Conservation (phyloP, 2,113 vertebrate species). For the Rynchops niger region DNA sequence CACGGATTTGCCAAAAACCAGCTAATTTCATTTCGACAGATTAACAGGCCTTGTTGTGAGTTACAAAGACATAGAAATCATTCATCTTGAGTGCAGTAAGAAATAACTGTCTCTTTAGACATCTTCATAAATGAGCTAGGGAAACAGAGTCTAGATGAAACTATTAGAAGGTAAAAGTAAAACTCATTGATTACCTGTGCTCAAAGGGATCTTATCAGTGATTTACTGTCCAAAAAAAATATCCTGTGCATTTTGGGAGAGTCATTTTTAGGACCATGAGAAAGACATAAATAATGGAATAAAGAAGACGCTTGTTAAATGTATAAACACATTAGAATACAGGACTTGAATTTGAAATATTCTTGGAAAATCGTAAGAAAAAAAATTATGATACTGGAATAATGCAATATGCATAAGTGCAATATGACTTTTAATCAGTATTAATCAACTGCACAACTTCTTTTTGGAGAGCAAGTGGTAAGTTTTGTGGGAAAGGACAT, state of each 20-base stretch:
- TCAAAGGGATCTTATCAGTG: background rate
- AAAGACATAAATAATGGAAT: background rate
- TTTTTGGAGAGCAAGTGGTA: background rate
- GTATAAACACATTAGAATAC: background rate
- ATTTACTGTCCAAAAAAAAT: background rate
- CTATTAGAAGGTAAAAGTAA: background rate
- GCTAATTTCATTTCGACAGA: background rate
- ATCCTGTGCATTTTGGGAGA: background rate
- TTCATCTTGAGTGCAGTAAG: background rate
- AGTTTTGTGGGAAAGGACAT: background rate
- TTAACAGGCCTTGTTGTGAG: background rate
- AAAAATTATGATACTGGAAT: background rate
- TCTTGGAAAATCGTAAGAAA: background rate
- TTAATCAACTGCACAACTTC: background rate
- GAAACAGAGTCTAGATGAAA: background rate
- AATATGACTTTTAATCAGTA: background rate
- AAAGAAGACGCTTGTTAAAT: background rate
- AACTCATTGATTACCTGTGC: background rate
- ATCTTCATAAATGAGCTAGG: background rate
- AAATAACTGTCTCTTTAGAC: background rate
- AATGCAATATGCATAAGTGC: background rate
- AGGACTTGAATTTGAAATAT: background rate
- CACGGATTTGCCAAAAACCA: background rate
- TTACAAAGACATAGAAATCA: background rate
- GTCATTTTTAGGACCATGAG: background rate